Percentiles rank a stretch among this genome's conserved stretches.
Conservation (phyloP, 2,888 invertebrate species). For the Spodoptera exigua region DNA sequence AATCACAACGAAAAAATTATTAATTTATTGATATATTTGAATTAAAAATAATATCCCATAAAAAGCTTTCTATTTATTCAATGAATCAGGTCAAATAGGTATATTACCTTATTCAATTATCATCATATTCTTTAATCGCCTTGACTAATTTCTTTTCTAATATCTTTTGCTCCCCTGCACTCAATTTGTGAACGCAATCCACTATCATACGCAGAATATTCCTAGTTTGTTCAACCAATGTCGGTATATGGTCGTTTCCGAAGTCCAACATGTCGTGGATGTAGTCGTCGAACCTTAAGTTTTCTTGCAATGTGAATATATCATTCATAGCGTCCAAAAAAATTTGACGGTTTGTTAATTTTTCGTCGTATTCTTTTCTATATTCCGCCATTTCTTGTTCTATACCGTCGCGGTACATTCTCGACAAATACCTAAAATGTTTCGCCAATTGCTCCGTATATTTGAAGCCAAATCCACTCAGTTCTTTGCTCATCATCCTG, state of each 20-base stretch:
- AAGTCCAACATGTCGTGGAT: conserved; percentile 59
- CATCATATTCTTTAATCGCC: conserved; percentile 66
- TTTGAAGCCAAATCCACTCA: conserved; percentile 57
- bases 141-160: conserved; percentile 60
- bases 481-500: conserved; percentile 57
- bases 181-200: conserved; percentile 45
- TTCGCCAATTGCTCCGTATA: conserved; percentile 62
- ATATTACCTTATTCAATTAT: not conserved
- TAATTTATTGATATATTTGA: no score
- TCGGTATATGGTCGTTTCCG: conserved; percentile 46
- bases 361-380: conserved; percentile 54
- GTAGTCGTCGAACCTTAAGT: conserved; percentile 69
- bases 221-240: conserved; percentile 52
- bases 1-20: no score
- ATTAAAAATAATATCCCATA: no score
- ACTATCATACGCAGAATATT: conserved; percentile 60
- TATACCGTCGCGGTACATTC: conserved; percentile 62
- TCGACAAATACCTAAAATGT: conserved; percentile 61
- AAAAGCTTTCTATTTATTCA: no score
- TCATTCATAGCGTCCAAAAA: conserved; percentile 72
- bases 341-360: conserved; percentile 44
- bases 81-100: no score
- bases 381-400: conserved; percentile 60
- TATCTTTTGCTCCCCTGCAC: conserved; percentile 44
- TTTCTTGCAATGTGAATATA: conserved; percentile 67